Evolutionary conservation across 2,888 invertebrate species (phyloP), one percentile per base, ranked within the genome.

Genomic region (Drosophila yooni): DNA sequence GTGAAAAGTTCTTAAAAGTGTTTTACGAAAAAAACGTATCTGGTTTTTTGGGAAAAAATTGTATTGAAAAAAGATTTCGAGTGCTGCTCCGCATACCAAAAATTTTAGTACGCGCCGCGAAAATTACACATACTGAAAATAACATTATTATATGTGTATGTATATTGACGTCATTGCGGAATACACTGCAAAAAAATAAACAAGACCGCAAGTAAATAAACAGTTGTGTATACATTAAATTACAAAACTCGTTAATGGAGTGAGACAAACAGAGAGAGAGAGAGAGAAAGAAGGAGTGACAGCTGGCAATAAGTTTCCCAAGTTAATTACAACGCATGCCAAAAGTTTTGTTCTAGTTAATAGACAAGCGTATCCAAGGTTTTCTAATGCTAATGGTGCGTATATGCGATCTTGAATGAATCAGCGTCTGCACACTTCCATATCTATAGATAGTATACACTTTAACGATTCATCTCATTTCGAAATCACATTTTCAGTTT

Each of bases 351-450:
- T 82, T 78, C 74, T 69, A 78, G 68, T 70, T 71, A 74, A 67
- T 66, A n/a, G 69, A 54, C 59, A 65, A 76, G 53, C 70, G 51
- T 58, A 73, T 72, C 66, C 72, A 84, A 90, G 91, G 91, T 91
- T 91, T 91, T 92, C 84, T 79, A 88, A 81, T 84, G 88, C 82
- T 83, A 87, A 90, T 81, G 92, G 91, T 91, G 84, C 74, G 91
- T 91, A 89, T 89, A 50, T 73, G 60, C 68, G 72, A 80, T 83
- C 76, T 82, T 68, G 61, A 68, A 64, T 88, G 85, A 85, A 73
- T 88, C 88, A 79, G 71, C 67, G 4, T 58, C 48, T 43, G 38
- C 31, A 48, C 51, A 62, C 46, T 25, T 25, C 46, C 46, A 46
- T 46, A 52, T 65, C 65, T 64, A 58, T 65, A 71, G 60, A 75